Percentiles rank a stretch among this genome's conserved stretches.
phyloP scores from a whole-genome alignment of 2,888 invertebrate genomes.

The Volucella zonaria region DNA sequence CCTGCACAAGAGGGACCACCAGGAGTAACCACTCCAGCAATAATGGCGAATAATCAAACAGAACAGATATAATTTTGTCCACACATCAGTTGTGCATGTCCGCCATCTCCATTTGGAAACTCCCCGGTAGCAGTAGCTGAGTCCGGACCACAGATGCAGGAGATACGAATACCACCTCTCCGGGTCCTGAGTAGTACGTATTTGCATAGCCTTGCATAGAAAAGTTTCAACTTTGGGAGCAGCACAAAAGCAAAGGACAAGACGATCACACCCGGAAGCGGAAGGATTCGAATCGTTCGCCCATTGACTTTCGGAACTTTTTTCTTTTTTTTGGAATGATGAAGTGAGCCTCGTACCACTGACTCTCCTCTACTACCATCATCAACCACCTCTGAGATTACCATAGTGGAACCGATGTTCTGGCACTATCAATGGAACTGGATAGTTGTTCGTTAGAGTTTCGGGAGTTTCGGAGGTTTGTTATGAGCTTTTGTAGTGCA shows the following conservation, averaged over 20 bases:
- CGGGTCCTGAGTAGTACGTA: slow-evolving; percentile 1
- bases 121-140: slow-evolving; percentile 13
- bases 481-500: slow-evolving; percentile 43
- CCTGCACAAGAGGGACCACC: slow-evolving; percentile 30
- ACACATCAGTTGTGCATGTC: slow-evolving; percentile 63
- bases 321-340: slow-evolving; percentile 19
- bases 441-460: slow-evolving; percentile 56
- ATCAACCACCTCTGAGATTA: neutral
- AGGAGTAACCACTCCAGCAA: slow-evolving; percentile 41
- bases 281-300: slow-evolving; percentile 69
- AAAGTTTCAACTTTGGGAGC: slow-evolving; percentile 30
- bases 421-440: slow-evolving; percentile 46
- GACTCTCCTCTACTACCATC: slow-evolving; percentile 12
- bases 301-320: slow-evolving; percentile 70
- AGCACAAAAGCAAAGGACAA: slow-evolving; percentile 19
- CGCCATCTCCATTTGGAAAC: slow-evolving; percentile 48
- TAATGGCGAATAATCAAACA: slow-evolving; percentile 72
- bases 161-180: slow-evolving; percentile 18
- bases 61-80: slow-evolving; percentile 73
- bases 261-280: slow-evolving; percentile 1
- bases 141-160: slow-evolving; percentile 30
- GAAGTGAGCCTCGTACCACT: neutral
- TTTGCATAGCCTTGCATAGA: slow-evolving; percentile 59
- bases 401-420: slow-evolving; percentile 50
- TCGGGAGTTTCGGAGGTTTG: slow-evolving; percentile 14